A percentile compares a stretch with the other conserved stretches of the same genome.
Conservation (phyloP, 2,888 invertebrate species). For the Scaptomyza tumidula region DNA sequence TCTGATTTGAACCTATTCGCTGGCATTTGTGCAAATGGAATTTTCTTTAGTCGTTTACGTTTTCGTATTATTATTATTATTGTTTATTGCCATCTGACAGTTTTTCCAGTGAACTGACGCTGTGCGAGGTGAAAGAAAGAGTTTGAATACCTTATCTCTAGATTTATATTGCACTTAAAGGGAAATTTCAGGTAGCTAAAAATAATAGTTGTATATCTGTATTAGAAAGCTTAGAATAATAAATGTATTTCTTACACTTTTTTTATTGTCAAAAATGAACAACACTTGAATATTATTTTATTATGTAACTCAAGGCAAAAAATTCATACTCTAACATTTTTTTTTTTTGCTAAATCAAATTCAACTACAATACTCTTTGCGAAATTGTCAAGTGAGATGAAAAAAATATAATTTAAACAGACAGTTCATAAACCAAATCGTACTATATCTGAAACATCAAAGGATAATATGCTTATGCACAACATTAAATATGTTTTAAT, state of each 20-base stretch:
- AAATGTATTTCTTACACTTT: too few relatives aligned
- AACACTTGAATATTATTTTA: too few relatives aligned
- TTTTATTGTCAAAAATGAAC: too few relatives aligned
- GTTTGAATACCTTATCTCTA: conserved; percentile 14
- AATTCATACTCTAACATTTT: neutral
- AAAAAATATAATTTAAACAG: neutral
- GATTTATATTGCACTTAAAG: neutral
- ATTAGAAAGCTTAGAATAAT: too few relatives aligned
- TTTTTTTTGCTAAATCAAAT: neutral
- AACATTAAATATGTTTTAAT: conserved; percentile 11
- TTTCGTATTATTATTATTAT: conserved; percentile 27
- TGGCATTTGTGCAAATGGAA: conserved; percentile 19
- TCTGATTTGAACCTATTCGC: conserved; percentile 35
- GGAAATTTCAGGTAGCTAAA: neutral
- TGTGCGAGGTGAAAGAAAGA: neutral
- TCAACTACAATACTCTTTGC: neutral
- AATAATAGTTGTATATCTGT: too few relatives aligned
- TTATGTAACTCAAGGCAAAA: too few relatives aligned
- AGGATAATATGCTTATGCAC: conserved; percentile 27
- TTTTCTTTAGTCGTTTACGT: conserved; percentile 28
- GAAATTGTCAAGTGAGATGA: neutral
- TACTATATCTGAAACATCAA: conserved; percentile 48
- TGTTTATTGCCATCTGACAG: conserved; percentile 29
- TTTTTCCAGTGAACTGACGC: conserved; percentile 19
- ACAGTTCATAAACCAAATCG: conserved; percentile 39